phyloP scores from a whole-genome alignment of 1,140 invertebrate genomes.

The Zaprionus inermis region DNA sequence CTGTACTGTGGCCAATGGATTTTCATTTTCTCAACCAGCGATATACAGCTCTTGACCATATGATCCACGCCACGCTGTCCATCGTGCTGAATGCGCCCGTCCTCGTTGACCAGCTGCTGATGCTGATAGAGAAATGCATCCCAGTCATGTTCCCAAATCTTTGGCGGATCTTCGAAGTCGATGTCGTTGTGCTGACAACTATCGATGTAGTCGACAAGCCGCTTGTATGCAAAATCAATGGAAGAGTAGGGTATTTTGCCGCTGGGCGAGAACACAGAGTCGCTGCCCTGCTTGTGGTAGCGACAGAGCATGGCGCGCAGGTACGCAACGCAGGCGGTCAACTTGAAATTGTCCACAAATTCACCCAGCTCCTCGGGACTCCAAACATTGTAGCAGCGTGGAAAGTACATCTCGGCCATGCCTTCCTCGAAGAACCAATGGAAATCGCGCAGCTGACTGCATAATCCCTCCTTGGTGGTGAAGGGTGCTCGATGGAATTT shows the following conservation, averaged over 20 bases:
- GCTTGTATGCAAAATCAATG: conserved; percentile 91
- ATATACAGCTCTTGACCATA: conserved; percentile 82
- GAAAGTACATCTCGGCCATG: conserved; percentile 92
- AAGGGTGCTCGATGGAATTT: conserved; percentile 92
- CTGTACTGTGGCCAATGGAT: conserved; percentile 92
- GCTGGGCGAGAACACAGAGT: conserved; percentile 85
- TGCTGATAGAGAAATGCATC: conserved; percentile 92
- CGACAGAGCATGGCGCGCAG: conserved; percentile 90
- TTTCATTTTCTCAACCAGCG: conserved; percentile 84
- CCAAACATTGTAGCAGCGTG: conserved; percentile 94
- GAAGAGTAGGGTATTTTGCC: conserved; percentile 90
- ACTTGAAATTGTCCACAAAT: conserved; percentile 95
- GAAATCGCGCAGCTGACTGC: conserved; percentile 92
- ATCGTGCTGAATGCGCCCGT: conserved; percentile 83
- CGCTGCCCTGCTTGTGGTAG: conserved; percentile 86
- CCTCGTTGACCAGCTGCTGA: conserved; percentile 89
- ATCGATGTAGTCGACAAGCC: conserved; percentile 90
- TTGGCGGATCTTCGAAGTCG: conserved; percentile 89
- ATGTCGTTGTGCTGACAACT: conserved; percentile 93
- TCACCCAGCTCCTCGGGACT: conserved; percentile 94
- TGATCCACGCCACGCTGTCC: conserved; percentile 72
- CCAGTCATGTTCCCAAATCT: conserved; percentile 93
- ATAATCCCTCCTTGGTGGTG: conserved; percentile 95
- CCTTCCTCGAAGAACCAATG: conserved; percentile 95
- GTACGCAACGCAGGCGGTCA: conserved; percentile 93